Evolutionary conservation across 2,888 invertebrate species (phyloP).

Genomic region (Drosophila silvestris): DNA sequence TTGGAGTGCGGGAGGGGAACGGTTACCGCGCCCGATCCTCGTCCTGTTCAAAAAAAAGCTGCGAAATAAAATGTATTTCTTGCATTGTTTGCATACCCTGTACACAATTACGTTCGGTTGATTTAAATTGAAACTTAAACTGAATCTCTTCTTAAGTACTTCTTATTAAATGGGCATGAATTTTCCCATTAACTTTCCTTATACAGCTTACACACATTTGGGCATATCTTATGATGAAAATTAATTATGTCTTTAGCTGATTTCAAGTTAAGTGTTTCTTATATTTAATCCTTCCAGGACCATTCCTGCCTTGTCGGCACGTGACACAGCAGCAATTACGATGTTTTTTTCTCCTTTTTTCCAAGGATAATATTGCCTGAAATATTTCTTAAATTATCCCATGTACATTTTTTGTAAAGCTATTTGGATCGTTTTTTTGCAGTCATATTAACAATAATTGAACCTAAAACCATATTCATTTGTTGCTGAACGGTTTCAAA

Average conservation of each 20-base stretch:
- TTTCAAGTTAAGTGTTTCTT: background rate
- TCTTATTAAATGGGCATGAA: too few relatives aligned
- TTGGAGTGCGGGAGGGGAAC: background rate
- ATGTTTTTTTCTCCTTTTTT: too few relatives aligned
- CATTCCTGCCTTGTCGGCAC: background rate
- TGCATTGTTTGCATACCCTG: slow-evolving; percentile 37
- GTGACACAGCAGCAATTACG: too few relatives aligned
- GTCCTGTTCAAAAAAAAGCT: slow-evolving; percentile 53
- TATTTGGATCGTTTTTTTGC: background rate
- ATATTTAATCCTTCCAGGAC: background rate
- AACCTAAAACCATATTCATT: background rate
- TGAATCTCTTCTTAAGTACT: too few relatives aligned
- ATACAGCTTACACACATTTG: background rate
- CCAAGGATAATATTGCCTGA: background rate
- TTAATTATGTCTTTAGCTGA: background rate
- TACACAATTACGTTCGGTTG: background rate
- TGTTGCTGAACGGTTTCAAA: background rate
- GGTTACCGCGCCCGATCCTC: slow-evolving; percentile 14
- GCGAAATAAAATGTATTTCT: slow-evolving; percentile 72
- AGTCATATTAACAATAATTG: background rate
- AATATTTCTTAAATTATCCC: background rate
- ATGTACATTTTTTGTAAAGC: background rate
- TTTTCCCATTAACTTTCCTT: too few relatives aligned
- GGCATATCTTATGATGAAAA: background rate
- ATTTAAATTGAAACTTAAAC: background rate